Percentiles rank a stretch among this genome's conserved stretches.
These are phyloP conservation scores for Caenorhabditis wallacei DNA, from an alignment of 2,888 invertebrate species.

Conservation along the genomic window DNA sequence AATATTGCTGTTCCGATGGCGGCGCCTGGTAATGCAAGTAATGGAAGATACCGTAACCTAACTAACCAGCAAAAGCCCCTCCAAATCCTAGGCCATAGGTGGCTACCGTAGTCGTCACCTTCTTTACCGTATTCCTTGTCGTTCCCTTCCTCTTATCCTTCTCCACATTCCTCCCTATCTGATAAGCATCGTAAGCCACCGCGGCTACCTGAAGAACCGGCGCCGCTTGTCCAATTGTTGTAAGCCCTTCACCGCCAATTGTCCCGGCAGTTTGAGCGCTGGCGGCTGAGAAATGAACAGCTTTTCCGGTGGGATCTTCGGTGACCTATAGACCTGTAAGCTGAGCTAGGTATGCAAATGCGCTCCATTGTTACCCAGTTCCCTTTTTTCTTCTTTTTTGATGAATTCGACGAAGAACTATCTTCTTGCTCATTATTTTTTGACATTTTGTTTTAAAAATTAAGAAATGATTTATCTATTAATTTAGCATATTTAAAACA, in stretches of 20 bases:
- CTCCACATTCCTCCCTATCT: conserved; percentile 48
- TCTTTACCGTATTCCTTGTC: conserved; percentile 49
- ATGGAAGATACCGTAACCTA: no score
- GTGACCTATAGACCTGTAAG: no score
- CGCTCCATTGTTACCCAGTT: conserved; percentile 4
- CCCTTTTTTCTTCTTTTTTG: conserved; percentile 14
- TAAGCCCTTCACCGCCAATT: conserved; percentile 38
- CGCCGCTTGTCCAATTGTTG: conserved; percentile 47
- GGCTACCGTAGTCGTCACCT: conserved; percentile 42
- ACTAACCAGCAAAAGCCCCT: conserved; percentile 31
- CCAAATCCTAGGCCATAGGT: conserved; percentile 41
- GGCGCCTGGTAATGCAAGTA: conserved; percentile 19
- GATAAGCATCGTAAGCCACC: conserved; percentile 48
- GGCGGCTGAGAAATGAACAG: conserved; percentile 40
- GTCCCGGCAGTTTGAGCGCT: conserved; percentile 31
- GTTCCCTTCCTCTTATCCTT: conserved; percentile 45
- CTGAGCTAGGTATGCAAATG: no score
- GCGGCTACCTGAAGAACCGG: conserved; percentile 51
- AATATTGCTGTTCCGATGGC: conserved; percentile 49
- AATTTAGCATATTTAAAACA: neutral
- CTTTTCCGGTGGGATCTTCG: conserved; percentile 37
- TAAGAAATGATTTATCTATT: neutral
- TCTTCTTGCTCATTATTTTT: conserved; percentile 23
- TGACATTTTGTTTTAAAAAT: conserved; percentile 15
- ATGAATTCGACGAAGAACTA: neutral